Evolutionary conservation across 2,113 vertebrate species (phyloP), one percentile per base, ranked within the genome.

Genomic region (Lepus americanus): DNA sequence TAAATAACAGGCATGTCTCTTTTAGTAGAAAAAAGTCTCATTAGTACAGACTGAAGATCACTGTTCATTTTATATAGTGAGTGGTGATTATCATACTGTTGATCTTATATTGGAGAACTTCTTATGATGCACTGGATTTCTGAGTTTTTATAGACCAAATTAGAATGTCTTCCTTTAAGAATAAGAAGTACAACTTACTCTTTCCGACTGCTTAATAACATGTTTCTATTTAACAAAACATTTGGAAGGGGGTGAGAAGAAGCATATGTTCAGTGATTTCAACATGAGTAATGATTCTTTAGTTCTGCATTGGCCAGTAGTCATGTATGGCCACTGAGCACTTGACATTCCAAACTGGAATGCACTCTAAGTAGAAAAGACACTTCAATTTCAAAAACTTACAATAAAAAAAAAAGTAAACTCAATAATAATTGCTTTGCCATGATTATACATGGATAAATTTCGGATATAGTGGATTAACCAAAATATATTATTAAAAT

Each of bases 401-500:
- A 12, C 23, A 19, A 19, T 55, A 9, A 76, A 83, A 53, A 80
- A 77, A 74, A 80, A 77, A 74, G n/a, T 55, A 83, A 36, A 39
- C 17, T 70, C 59, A 87, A 72, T 20, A 51, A 19, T 63, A 63
- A 85, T 73, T 13, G 61, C 33, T 91, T 74, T 59, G 31, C 51
- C 19, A 23, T 51, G 49, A 63, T 87, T 69, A 74, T 36, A 87
- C 7, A 6, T 31, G n/a, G 69, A 86, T 27, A 16, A 25, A 61
- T 76, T 81, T 87, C 49, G 9, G 36, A 67, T 67, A 87, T 59
- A 59, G 0, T 51, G 49, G 13, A 29, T 23, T 67, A 66, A 59
- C 16, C 55, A 91, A 81, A 91, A 86, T 63, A n/a, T 55, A 61
- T 44, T 74, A 69, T 66, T 64, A 59, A 89, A 64, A 76, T 69